phyloP scores from a whole-genome alignment of 1,140 invertebrate genomes.

The Lepidurus apus region DNA sequence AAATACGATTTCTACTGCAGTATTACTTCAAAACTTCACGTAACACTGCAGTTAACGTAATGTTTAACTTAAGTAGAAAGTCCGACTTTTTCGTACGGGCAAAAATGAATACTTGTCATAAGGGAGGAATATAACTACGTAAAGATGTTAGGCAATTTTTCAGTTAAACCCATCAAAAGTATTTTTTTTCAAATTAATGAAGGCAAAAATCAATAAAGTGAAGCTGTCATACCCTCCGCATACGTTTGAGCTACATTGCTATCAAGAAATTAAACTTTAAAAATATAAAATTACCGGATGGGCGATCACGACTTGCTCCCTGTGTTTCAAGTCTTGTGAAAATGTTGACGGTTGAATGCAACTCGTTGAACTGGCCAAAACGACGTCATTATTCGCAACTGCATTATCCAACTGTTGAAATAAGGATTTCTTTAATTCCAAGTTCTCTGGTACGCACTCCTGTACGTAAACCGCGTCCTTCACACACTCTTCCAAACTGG shows the following conservation, averaged over 20 bases:
- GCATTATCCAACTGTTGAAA: slow-evolving; percentile 70
- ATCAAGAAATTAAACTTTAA: background rate
- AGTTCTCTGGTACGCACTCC: slow-evolving; percentile 86
- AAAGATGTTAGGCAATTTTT: too few species aligned
- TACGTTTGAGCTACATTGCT: background rate
- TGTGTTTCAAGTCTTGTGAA: slow-evolving; percentile 69
- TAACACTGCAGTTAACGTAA: too few species aligned
- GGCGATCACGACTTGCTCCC: slow-evolving; percentile 67
- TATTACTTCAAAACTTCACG: too few species aligned
- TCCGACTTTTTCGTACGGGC: too few species aligned
- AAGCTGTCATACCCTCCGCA: background rate
- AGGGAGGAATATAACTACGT: too few species aligned
- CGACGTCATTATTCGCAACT: slow-evolving; percentile 55
- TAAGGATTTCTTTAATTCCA: slow-evolving; percentile 77
- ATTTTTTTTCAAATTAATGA: background rate
- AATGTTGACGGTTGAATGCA: slow-evolving; percentile 82
- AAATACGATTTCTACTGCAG: too few species aligned
- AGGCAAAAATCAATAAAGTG: background rate
- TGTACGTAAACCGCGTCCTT: slow-evolving; percentile 70
- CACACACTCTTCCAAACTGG: slow-evolving; percentile 57
- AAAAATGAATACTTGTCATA: too few species aligned
- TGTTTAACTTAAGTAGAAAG: too few species aligned
- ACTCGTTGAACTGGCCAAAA: slow-evolving; percentile 85
- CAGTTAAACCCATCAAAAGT: too few species aligned
- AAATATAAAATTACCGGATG: slow-evolving; percentile 65